These are phyloP conservation scores for Copidosoma floridanum DNA, from an alignment of 1,140 invertebrate genomes.

Conservation along the genomic window DNA sequence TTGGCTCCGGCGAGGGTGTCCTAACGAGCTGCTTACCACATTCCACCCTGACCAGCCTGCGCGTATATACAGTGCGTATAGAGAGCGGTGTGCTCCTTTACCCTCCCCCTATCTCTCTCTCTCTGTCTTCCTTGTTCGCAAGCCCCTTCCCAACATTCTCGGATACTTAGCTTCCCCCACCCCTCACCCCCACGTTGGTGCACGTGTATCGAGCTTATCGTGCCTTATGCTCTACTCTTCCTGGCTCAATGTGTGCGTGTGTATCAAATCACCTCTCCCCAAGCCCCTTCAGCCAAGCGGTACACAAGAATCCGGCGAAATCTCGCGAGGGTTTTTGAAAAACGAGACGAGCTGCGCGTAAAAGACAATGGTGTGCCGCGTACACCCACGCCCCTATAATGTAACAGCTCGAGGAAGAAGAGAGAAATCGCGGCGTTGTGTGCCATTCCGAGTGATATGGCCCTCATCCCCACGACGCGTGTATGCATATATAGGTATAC, in stretches of 20 bases:
- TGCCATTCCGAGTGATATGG: conserved; percentile 7
- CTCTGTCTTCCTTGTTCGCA: conserved; percentile 16
- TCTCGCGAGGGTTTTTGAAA: too few relatives aligned
- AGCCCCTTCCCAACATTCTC: background rate
- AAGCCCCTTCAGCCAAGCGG: conserved; percentile 4
- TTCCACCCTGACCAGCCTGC: conserved; percentile 29
- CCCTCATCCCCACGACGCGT: too few relatives aligned
- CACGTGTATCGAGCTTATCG: conserved; percentile 23
- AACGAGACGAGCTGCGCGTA: too few relatives aligned
- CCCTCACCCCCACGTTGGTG: too few relatives aligned
- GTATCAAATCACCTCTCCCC: background rate
- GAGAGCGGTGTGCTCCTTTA: conserved; percentile 1
- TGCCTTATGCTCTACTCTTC: conserved; percentile 22
- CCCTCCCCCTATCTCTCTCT: conserved; percentile 22
- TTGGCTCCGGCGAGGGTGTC: conserved; percentile 35
- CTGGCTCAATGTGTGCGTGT: conserved; percentile 9
- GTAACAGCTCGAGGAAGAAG: too few relatives aligned
- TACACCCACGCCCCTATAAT: too few relatives aligned
- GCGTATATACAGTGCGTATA: too few relatives aligned
- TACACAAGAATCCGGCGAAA: too few relatives aligned
- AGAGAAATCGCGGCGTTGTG: conserved; percentile 8
- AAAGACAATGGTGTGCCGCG: too few relatives aligned
- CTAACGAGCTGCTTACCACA: conserved; percentile 45
- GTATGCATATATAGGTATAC: background rate
- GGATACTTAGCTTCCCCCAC: too few relatives aligned